A percentile compares a stretch with the other conserved stretches of the same genome.
Evolutionary conservation across 2,113 vertebrate genomes (phyloP).

Genomic region (Pseudopodoces humilis): DNA sequence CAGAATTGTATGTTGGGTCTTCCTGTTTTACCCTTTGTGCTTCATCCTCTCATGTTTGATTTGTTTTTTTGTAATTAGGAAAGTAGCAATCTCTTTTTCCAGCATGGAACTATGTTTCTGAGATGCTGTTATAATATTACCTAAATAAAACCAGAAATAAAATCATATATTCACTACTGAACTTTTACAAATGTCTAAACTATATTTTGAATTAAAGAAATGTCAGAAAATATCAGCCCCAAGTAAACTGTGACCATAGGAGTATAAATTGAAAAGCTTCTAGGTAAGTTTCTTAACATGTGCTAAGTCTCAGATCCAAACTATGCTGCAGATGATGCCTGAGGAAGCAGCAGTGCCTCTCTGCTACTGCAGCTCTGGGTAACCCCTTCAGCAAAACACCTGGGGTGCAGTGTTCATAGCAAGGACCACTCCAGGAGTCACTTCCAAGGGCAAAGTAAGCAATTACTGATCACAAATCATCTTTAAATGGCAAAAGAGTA

Average conservation of each 20-base stretch:
- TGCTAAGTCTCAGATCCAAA: background rate
- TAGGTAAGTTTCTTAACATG: fast-evolving
- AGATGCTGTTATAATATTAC: background rate
- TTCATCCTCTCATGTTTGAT: background rate
- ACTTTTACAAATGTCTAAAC: background rate
- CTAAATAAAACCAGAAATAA: background rate
- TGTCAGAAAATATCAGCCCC: background rate
- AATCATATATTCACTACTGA: background rate
- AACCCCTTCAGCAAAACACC: background rate
- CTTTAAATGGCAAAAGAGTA: background rate
- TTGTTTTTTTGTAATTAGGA: background rate
- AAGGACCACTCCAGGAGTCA: background rate
- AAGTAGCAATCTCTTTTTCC: background rate
- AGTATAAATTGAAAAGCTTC: background rate
- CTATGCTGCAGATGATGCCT: background rate
- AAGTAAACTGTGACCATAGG: background rate
- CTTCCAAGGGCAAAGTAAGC: background rate
- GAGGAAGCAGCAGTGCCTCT: background rate
- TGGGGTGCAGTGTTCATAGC: background rate
- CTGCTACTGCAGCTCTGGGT: background rate
- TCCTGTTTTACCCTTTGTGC: background rate
- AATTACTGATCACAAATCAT: background rate
- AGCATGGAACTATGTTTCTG: background rate
- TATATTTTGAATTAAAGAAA: background rate
- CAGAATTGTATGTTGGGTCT: background rate